Conservation (phyloP, 2,113 vertebrate species). For the Telmatochromis sp. region DNA sequence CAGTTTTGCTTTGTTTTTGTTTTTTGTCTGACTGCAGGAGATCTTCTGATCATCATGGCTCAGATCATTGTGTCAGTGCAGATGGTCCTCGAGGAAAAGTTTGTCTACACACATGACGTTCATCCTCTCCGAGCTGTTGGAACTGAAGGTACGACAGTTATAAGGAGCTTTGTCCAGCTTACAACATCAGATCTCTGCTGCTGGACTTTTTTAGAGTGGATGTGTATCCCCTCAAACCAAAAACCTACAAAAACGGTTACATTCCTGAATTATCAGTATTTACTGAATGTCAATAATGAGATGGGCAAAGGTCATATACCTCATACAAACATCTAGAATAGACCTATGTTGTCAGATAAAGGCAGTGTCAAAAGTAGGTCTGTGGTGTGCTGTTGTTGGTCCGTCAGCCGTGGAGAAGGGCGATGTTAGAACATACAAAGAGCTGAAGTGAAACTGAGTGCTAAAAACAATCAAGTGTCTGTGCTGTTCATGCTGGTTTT, state of each 20-base stretch:
- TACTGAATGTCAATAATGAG: neutral
- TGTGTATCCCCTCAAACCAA: neutral
- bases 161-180: neutral
- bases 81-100: constrained; percentile 96
- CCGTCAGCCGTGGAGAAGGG: neutral
- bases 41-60: constrained; percentile 89
- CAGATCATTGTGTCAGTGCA: constrained; percentile 85
- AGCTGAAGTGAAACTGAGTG: neutral
- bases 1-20: neutral
- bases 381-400: neutral
- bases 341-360: neutral
- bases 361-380: neutral
- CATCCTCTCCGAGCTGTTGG: constrained; percentile 88
- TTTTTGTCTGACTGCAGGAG: constrained; percentile 67
- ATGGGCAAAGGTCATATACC: neutral
- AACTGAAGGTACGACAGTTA: constrained; percentile 77
- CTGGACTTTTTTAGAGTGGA: neutral
- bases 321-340: neutral
- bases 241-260: neutral
- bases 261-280: neutral
- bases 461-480: neutral
- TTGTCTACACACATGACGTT: constrained; percentile 86
- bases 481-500: neutral
- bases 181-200: neutral
- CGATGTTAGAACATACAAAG: neutral